Conservation (phyloP, 2,888 invertebrate genomes). For the Muschampia plurimacula region DNA sequence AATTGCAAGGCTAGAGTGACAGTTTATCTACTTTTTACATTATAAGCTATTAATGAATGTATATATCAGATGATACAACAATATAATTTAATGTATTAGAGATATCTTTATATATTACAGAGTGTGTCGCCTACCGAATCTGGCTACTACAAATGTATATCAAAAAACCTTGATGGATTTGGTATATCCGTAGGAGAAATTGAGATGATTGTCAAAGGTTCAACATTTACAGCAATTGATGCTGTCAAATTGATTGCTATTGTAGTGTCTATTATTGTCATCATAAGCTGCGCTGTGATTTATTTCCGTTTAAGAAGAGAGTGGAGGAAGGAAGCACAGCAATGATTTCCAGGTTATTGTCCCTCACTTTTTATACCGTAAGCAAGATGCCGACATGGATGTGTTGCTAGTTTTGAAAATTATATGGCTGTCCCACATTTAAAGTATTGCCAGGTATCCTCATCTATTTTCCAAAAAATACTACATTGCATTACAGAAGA, state of each 20-base stretch:
- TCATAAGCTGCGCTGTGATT: slow-evolving; percentile 73
- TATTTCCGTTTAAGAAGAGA: slow-evolving; percentile 74
- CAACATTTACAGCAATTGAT: slow-evolving; percentile 70
- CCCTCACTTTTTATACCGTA: neutral
- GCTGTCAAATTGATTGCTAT: slow-evolving; percentile 79
- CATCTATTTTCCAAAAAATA: too few species aligned
- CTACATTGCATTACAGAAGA: too few species aligned
- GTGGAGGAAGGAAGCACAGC: slow-evolving; percentile 71
- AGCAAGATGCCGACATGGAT: neutral
- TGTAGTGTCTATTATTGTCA: slow-evolving; percentile 74
- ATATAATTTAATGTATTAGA: neutral
- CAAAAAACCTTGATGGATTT: slow-evolving; percentile 82
- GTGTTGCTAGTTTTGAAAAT: too few species aligned
- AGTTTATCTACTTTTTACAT: too few species aligned
- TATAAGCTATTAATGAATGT: too few species aligned
- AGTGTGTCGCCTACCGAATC: slow-evolving; percentile 86
- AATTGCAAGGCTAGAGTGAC: too few species aligned
- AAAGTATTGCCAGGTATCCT: too few species aligned
- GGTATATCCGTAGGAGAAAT: slow-evolving; percentile 84
- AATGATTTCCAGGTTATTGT: slow-evolving; percentile 64
- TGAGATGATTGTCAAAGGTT: slow-evolving; percentile 85
- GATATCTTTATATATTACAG: slow-evolving; percentile 60
- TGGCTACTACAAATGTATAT: slow-evolving; percentile 88
- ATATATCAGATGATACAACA: too few species aligned
- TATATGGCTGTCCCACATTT: too few species aligned